A percentile compares a stretch with the other conserved stretches of the same genome.
Evolutionary conservation across 2,113 vertebrate species (phyloP).

Genomic region (Chaetodon auriga): DNA sequence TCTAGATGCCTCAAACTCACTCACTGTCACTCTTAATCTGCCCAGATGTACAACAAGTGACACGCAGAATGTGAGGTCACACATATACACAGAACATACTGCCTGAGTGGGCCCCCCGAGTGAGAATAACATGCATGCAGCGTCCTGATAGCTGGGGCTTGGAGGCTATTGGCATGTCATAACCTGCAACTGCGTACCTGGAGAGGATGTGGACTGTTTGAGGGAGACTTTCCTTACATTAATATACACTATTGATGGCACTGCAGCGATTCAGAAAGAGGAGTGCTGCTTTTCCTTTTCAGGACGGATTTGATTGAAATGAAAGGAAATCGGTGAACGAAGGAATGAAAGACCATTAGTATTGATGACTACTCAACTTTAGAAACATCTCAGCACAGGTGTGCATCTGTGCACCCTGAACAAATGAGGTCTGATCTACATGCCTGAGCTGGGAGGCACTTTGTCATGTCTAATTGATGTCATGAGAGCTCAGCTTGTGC

Average conservation of each 20-base stretch:
- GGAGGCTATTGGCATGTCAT: conserved; percentile 56
- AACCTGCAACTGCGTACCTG: conserved; percentile 69
- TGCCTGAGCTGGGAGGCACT: conserved; percentile 28
- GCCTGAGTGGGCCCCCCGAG: conserved; percentile 44
- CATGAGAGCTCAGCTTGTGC: conserved; percentile 33
- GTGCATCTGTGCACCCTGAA: not conserved
- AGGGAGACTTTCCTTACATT: conserved; percentile 25
- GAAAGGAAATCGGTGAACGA: not conserved
- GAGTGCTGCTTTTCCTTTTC: not conserved
- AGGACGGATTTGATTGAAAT: not conserved
- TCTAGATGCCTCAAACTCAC: conserved; percentile 51
- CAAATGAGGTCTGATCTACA: not conserved
- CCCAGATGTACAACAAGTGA: conserved; percentile 57
- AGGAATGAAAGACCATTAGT: not conserved
- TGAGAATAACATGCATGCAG: conserved; percentile 58
- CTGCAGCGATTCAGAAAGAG: not conserved
- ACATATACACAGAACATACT: conserved; percentile 57
- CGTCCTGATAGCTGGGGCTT: conserved; percentile 50
- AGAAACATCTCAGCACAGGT: conserved; percentile 2
- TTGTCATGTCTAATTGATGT: conserved; percentile 58
- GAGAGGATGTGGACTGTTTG: not conserved
- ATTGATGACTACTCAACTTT: not conserved
- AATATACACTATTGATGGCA: not conserved
- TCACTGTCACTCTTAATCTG: conserved; percentile 60
- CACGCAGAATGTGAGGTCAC: conserved; percentile 59